Evolutionary conservation across 1,140 invertebrate genomes (phyloP).

Genomic region (Spodoptera frugiperda): DNA sequence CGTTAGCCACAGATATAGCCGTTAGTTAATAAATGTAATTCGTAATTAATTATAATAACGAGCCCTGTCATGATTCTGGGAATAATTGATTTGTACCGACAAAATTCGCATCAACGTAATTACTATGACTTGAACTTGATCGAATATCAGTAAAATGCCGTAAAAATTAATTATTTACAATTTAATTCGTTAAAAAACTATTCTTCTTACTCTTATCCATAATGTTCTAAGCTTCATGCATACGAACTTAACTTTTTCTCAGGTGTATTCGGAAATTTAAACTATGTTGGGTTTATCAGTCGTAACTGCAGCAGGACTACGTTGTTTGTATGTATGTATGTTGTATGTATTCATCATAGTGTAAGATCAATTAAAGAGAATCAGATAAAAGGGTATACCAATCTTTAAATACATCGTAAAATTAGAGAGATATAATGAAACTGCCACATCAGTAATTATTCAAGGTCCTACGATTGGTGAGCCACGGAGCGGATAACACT

Average conservation of each 20-base stretch:
- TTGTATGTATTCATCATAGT: too few relatives aligned
- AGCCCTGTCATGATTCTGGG: constrained; percentile 17
- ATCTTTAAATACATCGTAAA: too few relatives aligned
- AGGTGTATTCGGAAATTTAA: too few relatives aligned
- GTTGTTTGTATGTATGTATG: too few relatives aligned
- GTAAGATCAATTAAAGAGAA: too few relatives aligned
- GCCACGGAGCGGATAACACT: not conserved
- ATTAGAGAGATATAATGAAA: not conserved
- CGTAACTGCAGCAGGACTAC: too few relatives aligned
- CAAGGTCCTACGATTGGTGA: too few relatives aligned
- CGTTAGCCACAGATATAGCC: constrained; percentile 14
- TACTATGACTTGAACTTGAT: constrained; percentile 43
- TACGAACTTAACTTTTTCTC: too few relatives aligned
- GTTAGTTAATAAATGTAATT: constrained; percentile 28
- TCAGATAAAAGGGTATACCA: too few relatives aligned
- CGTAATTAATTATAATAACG: constrained; percentile 45
- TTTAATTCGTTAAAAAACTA: constrained; percentile 6
- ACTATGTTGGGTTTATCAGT: too few relatives aligned
- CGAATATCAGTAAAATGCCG: constrained; percentile 39
- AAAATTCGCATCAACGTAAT: constrained; percentile 49
- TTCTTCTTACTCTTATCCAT: not conserved
- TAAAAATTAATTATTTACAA: constrained; percentile 41
- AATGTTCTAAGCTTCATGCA: too few relatives aligned
- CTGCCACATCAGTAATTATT: not conserved
- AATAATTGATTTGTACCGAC: constrained; percentile 40